Evolutionary conservation across 2,888 invertebrate species (phyloP).

Genomic region (Xiphydria camelus): DNA sequence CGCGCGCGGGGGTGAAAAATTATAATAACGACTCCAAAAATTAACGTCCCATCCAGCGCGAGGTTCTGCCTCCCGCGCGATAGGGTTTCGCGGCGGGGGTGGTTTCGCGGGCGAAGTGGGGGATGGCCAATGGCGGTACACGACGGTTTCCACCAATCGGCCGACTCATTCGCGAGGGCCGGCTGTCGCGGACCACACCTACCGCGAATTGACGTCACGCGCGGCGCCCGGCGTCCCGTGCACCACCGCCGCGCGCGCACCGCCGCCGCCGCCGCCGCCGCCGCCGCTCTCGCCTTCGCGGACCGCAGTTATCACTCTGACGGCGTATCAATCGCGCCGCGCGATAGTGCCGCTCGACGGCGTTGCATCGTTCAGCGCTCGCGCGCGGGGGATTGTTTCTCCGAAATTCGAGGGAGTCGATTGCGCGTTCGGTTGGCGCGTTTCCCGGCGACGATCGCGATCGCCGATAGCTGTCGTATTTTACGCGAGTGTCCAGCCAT

Average conservation of each 20-base stretch:
- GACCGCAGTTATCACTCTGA: constrained; percentile 30
- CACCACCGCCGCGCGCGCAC: constrained; percentile 1
- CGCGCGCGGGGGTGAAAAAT: constrained; percentile 26
- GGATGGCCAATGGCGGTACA: constrained; percentile 31
- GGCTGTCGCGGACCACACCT: constrained; percentile 26
- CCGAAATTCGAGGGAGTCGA: too few relatives aligned
- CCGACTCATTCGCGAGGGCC: constrained; percentile 11
- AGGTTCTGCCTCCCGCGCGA: constrained; percentile 13
- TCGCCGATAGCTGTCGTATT: too few relatives aligned
- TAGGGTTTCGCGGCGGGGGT: constrained; percentile 8
- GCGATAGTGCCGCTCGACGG: too few relatives aligned
- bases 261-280: constrained; percentile 15
- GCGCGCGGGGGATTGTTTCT: too few relatives aligned
- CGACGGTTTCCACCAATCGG: constrained; percentile 9
- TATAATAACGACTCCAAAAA: constrained; percentile 46
- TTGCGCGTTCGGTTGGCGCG: too few relatives aligned
- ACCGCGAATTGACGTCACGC: constrained; percentile 24
- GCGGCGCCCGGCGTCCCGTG: constrained; percentile 10
- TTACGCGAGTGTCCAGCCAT: too few relatives aligned
- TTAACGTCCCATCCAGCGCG: constrained; percentile 34
- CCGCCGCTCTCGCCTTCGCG: constrained; percentile 15
- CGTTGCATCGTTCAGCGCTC: too few relatives aligned
- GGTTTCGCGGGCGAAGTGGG: background rate
- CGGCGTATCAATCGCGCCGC: constrained; percentile 31
- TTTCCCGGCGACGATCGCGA: too few relatives aligned